Evolutionary conservation across 2,797 vertebrate species (phyloP), one percentile per base, ranked within the genome.

Genomic region (Poeciliopsis gracilis): DNA sequence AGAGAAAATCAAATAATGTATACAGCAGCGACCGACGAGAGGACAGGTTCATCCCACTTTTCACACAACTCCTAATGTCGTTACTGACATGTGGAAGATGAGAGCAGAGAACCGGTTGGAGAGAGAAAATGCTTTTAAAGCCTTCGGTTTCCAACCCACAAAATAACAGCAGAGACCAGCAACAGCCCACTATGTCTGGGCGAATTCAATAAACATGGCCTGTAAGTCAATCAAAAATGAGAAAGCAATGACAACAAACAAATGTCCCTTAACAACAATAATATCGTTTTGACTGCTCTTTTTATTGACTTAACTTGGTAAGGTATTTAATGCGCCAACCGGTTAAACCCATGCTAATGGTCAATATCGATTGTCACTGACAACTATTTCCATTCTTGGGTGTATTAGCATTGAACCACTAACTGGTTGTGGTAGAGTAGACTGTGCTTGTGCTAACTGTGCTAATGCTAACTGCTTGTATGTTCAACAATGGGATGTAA

Each of bases 1-100:
- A 71, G 23, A 53, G 51, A 71, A 57, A 80, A 71, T 71, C 59
- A 76, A 63, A 72, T 49, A 70, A 77, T 63, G 72, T 30, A 71
- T 55, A 57, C 7, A 4, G 36, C 7, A 4, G 36, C 8, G 11
- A 30, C 16, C 25, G 49, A n/a, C 38, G 11, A 38, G 11, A n/a
- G 41, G 70, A 67, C 57, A n/a, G 57, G 78, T 89, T 33, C 20
- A 77, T 72, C 41, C 55, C 72, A 72, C 81, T 77, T 85, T 73
- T 49, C 75, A 13, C 41, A 70, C 33, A 38, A 86, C 45, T 75
- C 25, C 53, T 75, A 72, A 23, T 74, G 23, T 53, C 0, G 20
- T 53, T 38, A 4, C 23, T 53, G 18, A 51, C 49, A 15, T 23
- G 38, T 55, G 8, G 30, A 49, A 49, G 28, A 49, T 23, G 28